Evolutionary conservation across 2,888 invertebrate genomes (phyloP), one percentile per base, ranked within the genome.

Genomic region (Euclidia mi): DNA sequence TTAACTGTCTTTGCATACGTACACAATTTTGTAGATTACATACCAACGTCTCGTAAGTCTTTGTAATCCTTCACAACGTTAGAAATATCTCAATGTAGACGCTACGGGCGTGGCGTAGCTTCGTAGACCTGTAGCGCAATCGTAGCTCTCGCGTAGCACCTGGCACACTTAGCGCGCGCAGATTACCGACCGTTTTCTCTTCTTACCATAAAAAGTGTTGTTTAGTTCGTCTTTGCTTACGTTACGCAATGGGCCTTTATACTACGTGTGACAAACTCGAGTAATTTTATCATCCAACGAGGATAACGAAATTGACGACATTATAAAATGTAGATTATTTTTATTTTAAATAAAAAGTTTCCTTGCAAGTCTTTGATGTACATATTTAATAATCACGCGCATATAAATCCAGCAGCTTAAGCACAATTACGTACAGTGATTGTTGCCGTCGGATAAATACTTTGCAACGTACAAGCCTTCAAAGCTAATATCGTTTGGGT

Each of bases 101-200:
- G 25, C 10, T 65, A 56, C 58, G 52, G 28, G 65, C 53, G 48
- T 58, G 64, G 68, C 78, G 82, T 80, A 82, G 79, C 76, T 58
- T 45, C 58, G 73, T 66, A 68, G 71, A 44, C 46, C 48, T 51
- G 82, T 80, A 81, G 84, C 75, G 70, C 64, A 59, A 73, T 79
- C 82, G 84, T 82, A 85, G 82, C 82, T 67, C 70, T 68, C 63
- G 57, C 80, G 86, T 88, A 86, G 87, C 87, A 89, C 86, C 87
- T 89, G 83, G 75, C 78, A 71, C 82, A 83, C 87, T 88, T 85
- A 85, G 78, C 74, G 71, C 73, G 78, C 74, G 71, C 73, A 84
- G 84, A 87, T 88, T 88, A 85, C 81, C 65, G 68, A 68, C 72
- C 77, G 80, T 75, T 82, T 84, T 65, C 62, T 70, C 73, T 71